These are phyloP conservation scores for Sinhomidia bicolor DNA, from an alignment of 2,888 invertebrate genomes.

Conservation along the genomic window DNA sequence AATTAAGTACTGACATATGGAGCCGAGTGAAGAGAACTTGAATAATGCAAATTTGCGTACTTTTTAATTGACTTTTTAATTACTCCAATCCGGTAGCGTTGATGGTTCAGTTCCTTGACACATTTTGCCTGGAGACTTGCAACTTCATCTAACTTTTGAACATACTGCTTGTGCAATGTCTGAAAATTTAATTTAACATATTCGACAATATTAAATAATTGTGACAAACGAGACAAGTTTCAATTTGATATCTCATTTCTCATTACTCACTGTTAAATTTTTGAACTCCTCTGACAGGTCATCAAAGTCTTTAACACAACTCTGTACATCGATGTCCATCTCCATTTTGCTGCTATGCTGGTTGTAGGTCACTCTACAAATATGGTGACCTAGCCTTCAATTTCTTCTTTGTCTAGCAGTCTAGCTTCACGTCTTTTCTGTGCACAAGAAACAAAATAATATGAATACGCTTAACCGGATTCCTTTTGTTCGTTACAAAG, in stretches of 20 bases:
- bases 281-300: slow-evolving; percentile 90
- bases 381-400: background rate
- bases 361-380: background rate
- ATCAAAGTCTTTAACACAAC: slow-evolving; percentile 88
- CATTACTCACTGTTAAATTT: slow-evolving; percentile 88
- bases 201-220: too few relatives aligned
- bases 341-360: slow-evolving; percentile 61
- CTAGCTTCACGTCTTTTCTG: background rate
- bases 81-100: slow-evolving; percentile 93
- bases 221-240: too few relatives aligned
- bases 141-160: slow-evolving; percentile 92
- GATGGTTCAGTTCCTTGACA: slow-evolving; percentile 93
- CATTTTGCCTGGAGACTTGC: slow-evolving; percentile 93
- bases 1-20: background rate
- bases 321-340: slow-evolving; percentile 83
- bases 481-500: background rate
- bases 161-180: slow-evolving; percentile 91
- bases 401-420: background rate
- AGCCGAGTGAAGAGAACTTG: background rate
- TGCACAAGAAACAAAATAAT: background rate
- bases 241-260: too few relatives aligned
- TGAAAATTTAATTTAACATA: too few relatives aligned
- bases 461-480: background rate
- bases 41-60: slow-evolving; percentile 84
- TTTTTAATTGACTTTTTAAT: slow-evolving; percentile 90